Evolutionary conservation across 2,113 vertebrate genomes (phyloP).

Genomic region (Pangasianodon gigas): DNA sequence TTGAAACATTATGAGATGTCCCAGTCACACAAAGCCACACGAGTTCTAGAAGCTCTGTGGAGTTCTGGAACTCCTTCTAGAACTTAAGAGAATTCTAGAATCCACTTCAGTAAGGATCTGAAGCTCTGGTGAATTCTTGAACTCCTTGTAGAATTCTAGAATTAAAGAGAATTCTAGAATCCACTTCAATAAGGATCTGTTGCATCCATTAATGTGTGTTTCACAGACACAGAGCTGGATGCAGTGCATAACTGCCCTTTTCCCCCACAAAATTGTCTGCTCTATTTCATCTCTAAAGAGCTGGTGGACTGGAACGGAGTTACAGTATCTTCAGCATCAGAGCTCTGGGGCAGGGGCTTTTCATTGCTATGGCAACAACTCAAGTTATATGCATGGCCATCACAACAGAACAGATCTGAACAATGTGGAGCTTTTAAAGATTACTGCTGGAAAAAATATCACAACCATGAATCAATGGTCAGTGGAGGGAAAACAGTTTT

Average conservation of each 20-base stretch:
- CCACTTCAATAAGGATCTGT: no score
- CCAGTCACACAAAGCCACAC: neutral
- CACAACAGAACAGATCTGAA: neutral
- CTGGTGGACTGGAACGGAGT: neutral
- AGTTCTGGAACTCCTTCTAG: neutral
- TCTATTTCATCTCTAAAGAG: conserved; percentile 2
- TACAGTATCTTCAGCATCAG: neutral
- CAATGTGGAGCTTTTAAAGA: neutral
- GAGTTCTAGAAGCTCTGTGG: neutral
- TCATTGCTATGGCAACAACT: conserved; percentile 10
- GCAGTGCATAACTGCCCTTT: neutral
- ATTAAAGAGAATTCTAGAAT: neutral
- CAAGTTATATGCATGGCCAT: neutral
- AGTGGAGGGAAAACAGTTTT: neutral
- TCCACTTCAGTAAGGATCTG: neutral
- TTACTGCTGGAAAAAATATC: neutral
- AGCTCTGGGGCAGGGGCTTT: neutral
- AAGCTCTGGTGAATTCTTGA: no score
- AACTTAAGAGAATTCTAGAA: neutral
- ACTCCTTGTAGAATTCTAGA: neutral
- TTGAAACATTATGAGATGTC: neutral
- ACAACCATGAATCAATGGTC: neutral
- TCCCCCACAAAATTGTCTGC: neutral
- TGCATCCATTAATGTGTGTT: no score
- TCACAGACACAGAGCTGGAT: neutral